phyloP scores from a whole-genome alignment of 1,140 invertebrate genomes.

The Chironomus striatipennis region DNA sequence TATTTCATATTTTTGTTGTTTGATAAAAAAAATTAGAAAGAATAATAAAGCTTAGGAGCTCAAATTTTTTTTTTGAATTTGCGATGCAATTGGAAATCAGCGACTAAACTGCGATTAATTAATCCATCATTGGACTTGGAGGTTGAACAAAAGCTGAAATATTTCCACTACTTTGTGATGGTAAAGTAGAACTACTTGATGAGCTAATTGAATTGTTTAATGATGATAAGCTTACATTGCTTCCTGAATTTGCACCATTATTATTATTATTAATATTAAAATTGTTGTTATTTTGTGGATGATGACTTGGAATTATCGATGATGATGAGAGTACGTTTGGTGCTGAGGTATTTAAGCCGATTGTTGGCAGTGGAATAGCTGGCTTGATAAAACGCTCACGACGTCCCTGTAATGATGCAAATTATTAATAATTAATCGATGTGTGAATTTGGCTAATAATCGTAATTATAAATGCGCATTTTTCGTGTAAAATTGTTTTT shows the following conservation, averaged over 20 bases:
- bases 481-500: no score
- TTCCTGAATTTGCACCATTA: background rate
- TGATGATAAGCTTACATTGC: conserved; percentile 14
- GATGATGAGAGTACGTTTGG: conserved; percentile 35
- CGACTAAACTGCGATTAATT: background rate
- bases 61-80: background rate
- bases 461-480: no score
- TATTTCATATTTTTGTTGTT: background rate
- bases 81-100: no score
- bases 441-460: no score
- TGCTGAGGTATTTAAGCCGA: conserved; percentile 39
- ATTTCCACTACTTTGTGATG: background rate
- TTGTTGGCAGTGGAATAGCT: conserved; percentile 46
- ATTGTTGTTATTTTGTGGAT: background rate
- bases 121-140: conserved; percentile 5
- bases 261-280: background rate
- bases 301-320: conserved; percentile 7
- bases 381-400: conserved; percentile 72
- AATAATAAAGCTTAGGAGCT: background rate
- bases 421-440: conserved; percentile 25
- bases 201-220: background rate
- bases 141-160: background rate
- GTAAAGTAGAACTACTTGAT: conserved; percentile 11
- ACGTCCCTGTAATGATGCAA: conserved; percentile 43
- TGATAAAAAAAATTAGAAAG: background rate